phyloP scores from a whole-genome alignment of 2,888 invertebrate species.

The Amphipyra tragopoginis region DNA sequence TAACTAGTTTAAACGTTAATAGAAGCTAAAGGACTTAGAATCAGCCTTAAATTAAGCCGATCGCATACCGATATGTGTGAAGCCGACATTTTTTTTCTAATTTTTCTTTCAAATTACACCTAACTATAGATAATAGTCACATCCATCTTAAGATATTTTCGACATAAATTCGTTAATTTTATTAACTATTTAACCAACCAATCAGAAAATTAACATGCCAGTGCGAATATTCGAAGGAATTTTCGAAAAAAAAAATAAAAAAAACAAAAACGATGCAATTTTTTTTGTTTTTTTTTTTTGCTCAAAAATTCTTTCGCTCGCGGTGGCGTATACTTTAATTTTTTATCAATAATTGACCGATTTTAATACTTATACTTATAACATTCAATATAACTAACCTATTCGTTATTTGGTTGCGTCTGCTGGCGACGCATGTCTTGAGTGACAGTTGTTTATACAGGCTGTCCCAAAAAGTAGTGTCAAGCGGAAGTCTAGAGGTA shows the following conservation, averaged over 20 bases:
- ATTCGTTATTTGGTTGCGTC: constrained; percentile 43
- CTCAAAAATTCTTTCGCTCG: constrained; percentile 30
- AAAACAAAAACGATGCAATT: background rate
- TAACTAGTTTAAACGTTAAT: too few relatives aligned
- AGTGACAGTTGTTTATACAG: too few relatives aligned
- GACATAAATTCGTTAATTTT: constrained; percentile 69
- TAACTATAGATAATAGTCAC: constrained; percentile 74
- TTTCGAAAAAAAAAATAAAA: constrained; percentile 8
- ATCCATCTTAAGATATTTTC: constrained; percentile 68
- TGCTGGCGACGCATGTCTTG: background rate
- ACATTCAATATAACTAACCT: constrained; percentile 55
- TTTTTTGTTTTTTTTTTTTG: background rate
- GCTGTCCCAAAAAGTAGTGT: too few relatives aligned
- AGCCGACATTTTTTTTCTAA: constrained; percentile 23
- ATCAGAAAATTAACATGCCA: constrained; percentile 37
- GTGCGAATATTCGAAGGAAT: constrained; percentile 17
- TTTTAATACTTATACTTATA: constrained; percentile 52
- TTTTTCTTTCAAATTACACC: constrained; percentile 34
- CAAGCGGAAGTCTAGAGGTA: too few relatives aligned
- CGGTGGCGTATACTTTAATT: constrained; percentile 16
- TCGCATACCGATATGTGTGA: constrained; percentile 23
- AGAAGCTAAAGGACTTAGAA: too few relatives aligned
- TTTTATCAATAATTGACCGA: constrained; percentile 51
- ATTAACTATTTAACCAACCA: constrained; percentile 52
- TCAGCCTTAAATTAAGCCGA: too few relatives aligned